These are phyloP conservation scores for Coelopa frigida DNA, from an alignment of 1,140 invertebrate species.

Conservation along the genomic window DNA sequence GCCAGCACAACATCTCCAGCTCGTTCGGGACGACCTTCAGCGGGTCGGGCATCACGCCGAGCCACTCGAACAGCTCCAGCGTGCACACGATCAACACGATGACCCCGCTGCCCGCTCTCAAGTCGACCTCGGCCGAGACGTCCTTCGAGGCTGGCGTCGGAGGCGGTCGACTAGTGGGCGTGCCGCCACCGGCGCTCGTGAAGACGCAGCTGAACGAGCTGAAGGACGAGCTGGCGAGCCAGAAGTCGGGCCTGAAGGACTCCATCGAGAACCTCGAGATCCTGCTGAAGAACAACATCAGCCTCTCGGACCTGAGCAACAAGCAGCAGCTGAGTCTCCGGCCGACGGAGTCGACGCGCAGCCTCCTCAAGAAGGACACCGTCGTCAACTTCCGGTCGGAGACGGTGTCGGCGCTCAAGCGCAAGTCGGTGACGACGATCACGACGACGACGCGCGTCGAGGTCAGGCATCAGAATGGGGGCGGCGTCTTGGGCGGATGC, in stretches of 20 bases:
- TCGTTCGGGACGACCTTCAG: slow-evolving; percentile 36
- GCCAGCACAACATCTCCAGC: slow-evolving; percentile 41
- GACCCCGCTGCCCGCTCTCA: slow-evolving; percentile 22
- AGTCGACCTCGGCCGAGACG: slow-evolving; percentile 13
- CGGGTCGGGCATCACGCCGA: slow-evolving; percentile 35
- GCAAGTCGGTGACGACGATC: slow-evolving; percentile 10
- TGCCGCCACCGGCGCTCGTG: background rate
- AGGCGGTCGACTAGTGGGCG: slow-evolving; percentile 13
- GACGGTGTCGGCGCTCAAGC: slow-evolving; percentile 18
- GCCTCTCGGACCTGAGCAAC: slow-evolving; percentile 39
- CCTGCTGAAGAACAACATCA: slow-evolving; percentile 42
- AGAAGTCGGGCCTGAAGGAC: slow-evolving; percentile 33
- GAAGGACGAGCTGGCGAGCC: slow-evolving; percentile 28
- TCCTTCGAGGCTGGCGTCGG: slow-evolving; percentile 20
- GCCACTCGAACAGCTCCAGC: slow-evolving; percentile 39
- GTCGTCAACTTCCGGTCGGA: slow-evolving; percentile 13
- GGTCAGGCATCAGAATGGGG: too few relatives aligned
- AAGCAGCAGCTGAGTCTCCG: slow-evolving; percentile 40
- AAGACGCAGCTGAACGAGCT: slow-evolving; percentile 27
- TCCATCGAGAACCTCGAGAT: slow-evolving; percentile 44
- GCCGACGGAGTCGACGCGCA: slow-evolving; percentile 11
- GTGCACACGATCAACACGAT: slow-evolving; percentile 35
- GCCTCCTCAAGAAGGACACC: slow-evolving; percentile 9
- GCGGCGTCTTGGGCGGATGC: slow-evolving; percentile 1
- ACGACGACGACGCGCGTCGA: slow-evolving; percentile 6